A percentile compares a stretch with the other conserved stretches of the same genome.
Evolutionary conservation across 2,888 invertebrate genomes (phyloP).

Genomic region (Oscheius sp.): DNA sequence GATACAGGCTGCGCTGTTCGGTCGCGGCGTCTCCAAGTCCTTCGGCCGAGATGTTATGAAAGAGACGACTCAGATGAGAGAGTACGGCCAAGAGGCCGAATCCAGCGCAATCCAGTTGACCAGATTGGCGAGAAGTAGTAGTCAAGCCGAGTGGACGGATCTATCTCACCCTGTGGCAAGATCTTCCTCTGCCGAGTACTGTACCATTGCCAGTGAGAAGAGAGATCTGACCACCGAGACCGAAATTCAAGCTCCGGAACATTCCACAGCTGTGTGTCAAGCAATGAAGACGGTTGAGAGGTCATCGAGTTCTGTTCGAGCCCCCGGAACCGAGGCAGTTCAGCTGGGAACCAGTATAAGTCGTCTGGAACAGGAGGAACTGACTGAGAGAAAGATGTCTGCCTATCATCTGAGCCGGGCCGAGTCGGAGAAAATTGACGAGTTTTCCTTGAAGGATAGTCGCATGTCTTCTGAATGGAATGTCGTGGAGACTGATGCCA

Average conservation of each 20-base stretch:
- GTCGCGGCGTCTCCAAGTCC: slow-evolving; percentile 7
- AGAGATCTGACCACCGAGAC: neutral
- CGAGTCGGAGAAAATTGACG: slow-evolving; percentile 19
- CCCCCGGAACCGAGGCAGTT: neutral
- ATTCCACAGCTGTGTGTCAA: neutral
- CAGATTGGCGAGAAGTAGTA: slow-evolving; percentile 38
- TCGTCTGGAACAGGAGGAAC: slow-evolving; percentile 15
- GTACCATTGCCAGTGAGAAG: neutral
- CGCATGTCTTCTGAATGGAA: slow-evolving; percentile 51
- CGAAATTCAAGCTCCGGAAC: neutral
- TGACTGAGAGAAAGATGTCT: neutral
- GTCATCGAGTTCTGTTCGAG: slow-evolving; percentile 2
- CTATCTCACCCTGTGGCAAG: slow-evolving; percentile 2
- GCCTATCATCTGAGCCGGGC: neutral
- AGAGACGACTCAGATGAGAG: slow-evolving; percentile 37
- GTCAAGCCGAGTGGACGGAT: neutral
- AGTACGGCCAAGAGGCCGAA: slow-evolving; percentile 41
- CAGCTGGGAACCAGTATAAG: neutral
- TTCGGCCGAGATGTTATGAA: slow-evolving; percentile 11
- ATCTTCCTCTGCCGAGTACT: slow-evolving; percentile 6
- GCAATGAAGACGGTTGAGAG: neutral
- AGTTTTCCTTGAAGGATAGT: slow-evolving; percentile 47
- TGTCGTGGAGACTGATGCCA: slow-evolving; percentile 50
- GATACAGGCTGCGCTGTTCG: slow-evolving; percentile 19
- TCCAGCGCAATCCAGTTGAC: slow-evolving; percentile 38